phyloP scores from a whole-genome alignment of 2,888 invertebrate genomes.

The Vannuccia rotundouncinata region DNA sequence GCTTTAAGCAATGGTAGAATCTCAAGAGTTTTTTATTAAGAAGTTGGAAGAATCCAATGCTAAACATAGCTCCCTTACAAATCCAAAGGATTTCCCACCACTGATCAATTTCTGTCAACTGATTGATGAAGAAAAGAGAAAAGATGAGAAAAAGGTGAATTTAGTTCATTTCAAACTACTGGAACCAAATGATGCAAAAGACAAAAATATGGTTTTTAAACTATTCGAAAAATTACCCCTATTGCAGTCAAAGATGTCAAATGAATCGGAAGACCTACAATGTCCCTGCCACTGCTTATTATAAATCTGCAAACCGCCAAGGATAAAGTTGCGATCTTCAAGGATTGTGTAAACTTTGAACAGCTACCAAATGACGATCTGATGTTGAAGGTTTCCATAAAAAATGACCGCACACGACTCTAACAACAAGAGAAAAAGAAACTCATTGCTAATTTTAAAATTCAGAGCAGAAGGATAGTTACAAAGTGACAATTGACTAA shows the following conservation, averaged over 20 bases:
- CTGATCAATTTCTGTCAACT: background rate
- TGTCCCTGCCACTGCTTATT: no score
- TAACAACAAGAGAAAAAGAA: background rate
- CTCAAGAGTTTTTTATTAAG: background rate
- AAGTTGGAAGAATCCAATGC: background rate
- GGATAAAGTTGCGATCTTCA: background rate
- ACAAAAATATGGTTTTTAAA: background rate
- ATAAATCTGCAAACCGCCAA: background rate
- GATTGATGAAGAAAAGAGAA: background rate
- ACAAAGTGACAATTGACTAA: background rate
- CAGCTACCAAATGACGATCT: background rate
- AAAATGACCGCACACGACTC: background rate
- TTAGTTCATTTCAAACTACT: background rate
- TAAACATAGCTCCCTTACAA: background rate
- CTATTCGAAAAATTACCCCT: background rate
- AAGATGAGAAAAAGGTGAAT: background rate
- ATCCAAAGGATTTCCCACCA: background rate
- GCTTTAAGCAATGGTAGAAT: background rate
- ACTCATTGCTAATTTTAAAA: background rate
- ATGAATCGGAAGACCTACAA: background rate
- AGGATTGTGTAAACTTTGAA: background rate
- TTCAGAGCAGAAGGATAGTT: background rate
- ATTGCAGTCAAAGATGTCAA: background rate
- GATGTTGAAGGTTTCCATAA: background rate
- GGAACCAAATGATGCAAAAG: background rate